Percentiles rank a stretch among this genome's conserved stretches.
phyloP scores from a whole-genome alignment of 2,797 vertebrate genomes.

The Chaunax sp. region DNA sequence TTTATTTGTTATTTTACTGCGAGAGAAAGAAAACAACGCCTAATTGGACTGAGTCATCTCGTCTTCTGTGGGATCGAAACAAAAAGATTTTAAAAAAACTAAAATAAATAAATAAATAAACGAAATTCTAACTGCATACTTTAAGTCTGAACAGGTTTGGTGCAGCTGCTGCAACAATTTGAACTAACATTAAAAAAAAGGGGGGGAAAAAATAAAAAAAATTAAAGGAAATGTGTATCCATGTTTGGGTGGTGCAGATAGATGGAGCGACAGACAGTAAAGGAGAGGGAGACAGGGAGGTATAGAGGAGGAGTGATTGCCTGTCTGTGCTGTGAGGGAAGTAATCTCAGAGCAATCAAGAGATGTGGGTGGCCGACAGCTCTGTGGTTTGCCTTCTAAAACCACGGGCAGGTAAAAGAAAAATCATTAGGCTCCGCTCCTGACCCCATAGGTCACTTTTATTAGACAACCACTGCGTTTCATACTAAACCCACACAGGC shows the following conservation, averaged over 20 bases:
- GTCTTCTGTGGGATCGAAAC: conserved; percentile 69
- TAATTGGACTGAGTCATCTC: conserved; percentile 82
- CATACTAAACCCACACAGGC: conserved; percentile 62
- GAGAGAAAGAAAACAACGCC: conserved; percentile 73
- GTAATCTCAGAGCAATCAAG: conserved; percentile 80
- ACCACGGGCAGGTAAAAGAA: conserved; percentile 65
- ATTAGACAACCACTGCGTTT: conserved; percentile 72
- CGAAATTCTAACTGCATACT: conserved; percentile 12
- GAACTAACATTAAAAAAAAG: conserved; percentile 21
- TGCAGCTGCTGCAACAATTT: conserved; percentile 27
- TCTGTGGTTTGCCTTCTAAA: conserved; percentile 66
- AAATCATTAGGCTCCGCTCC: conserved; percentile 72
- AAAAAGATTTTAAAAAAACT: conserved; percentile 30
- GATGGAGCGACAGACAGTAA: conserved; percentile 38
- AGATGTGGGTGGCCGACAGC: conserved; percentile 66
- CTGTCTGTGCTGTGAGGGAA: conserved; percentile 71
- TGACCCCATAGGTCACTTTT: conserved; percentile 80
- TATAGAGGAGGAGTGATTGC: conserved; percentile 73
- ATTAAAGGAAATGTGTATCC: not conserved
- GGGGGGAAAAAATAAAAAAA: not conserved
- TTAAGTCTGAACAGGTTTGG: conserved; percentile 26
- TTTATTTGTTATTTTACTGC: conserved; percentile 79
- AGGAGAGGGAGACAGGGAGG: conserved; percentile 19
- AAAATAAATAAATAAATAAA: conserved; percentile 19
- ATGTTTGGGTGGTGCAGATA: conserved; percentile 52